Evolutionary conservation across 2,888 invertebrate genomes (phyloP).

Genomic region (Eristalis tenax): DNA sequence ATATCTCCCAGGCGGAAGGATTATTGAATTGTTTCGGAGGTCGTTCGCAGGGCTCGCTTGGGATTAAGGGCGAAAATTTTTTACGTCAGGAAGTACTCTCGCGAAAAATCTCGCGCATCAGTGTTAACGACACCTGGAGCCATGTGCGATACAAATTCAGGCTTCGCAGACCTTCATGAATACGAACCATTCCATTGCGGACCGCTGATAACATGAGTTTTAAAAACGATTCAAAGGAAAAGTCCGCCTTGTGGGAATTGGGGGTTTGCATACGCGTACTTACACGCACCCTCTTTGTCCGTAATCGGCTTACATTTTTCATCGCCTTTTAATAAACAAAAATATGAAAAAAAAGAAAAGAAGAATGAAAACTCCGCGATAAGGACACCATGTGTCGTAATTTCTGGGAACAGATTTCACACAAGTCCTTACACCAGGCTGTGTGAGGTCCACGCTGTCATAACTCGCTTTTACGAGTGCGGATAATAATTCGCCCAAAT

Average conservation of each 20-base stretch:
- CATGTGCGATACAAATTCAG: background rate
- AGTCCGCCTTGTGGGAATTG: background rate
- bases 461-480: slow-evolving; percentile 1
- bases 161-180: background rate
- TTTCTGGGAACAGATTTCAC: slow-evolving; percentile 42
- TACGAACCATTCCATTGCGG: background rate
- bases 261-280: background rate
- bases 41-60: no score
- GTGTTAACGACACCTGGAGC: background rate
- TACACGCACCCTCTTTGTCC: background rate
- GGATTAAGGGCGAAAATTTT: no score
- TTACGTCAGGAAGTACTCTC: no score
- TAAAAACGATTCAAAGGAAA: background rate
- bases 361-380: slow-evolving; percentile 14
- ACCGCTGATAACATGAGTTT: background rate
- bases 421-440: slow-evolving; percentile 24
- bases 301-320: slow-evolving; percentile 14
- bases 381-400: slow-evolving; percentile 17
- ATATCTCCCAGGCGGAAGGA: no score
- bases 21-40: no score
- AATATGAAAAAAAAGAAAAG: slow-evolving; percentile 3
- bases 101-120: background rate
- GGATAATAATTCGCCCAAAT: slow-evolving; percentile 50
- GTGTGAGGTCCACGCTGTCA: background rate
- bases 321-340: slow-evolving; percentile 54